A percentile compares a stretch with the other conserved stretches of the same genome.
Evolutionary conservation across 2,888 invertebrate genomes (phyloP).

Genomic region (Lepidocyrtoides sp.): DNA sequence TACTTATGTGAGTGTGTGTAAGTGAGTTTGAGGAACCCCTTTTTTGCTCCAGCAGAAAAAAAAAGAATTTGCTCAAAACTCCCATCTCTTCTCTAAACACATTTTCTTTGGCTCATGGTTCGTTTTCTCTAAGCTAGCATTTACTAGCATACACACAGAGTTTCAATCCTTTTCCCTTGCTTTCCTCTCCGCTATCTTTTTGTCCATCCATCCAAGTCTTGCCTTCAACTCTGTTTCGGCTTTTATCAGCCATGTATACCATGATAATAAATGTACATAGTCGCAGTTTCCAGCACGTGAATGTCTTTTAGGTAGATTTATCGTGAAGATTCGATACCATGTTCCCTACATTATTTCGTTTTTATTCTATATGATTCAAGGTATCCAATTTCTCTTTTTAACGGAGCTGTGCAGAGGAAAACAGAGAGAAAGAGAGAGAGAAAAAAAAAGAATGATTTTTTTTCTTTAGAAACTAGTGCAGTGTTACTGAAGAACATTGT

Average conservation of each 20-base stretch:
- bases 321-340: constrained; percentile 4
- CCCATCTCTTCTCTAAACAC: constrained; percentile 29
- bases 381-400: background rate
- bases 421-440: too few relatives aligned
- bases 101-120: constrained; percentile 59
- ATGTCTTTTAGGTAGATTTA: constrained; percentile 38
- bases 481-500: constrained; percentile 26
- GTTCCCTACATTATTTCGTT: background rate
- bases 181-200: constrained; percentile 45
- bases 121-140: constrained; percentile 39
- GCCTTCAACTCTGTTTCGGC: constrained; percentile 57
- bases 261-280: constrained; percentile 28
- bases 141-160: constrained; percentile 5
- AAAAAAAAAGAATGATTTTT: constrained; percentile 47
- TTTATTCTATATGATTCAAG: background rate
- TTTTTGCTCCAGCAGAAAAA: background rate
- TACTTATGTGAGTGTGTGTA: background rate
- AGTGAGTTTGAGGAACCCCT: background rate
- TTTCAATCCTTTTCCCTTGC: constrained; percentile 4
- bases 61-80: constrained; percentile 6
- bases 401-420: background rate
- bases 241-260: constrained; percentile 36
- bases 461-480: constrained; percentile 38
- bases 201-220: constrained; percentile 57
- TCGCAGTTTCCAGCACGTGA: constrained; percentile 34